These are phyloP conservation scores for Polia nebulosa DNA, from an alignment of 2,888 invertebrate genomes.

Conservation along the genomic window DNA sequence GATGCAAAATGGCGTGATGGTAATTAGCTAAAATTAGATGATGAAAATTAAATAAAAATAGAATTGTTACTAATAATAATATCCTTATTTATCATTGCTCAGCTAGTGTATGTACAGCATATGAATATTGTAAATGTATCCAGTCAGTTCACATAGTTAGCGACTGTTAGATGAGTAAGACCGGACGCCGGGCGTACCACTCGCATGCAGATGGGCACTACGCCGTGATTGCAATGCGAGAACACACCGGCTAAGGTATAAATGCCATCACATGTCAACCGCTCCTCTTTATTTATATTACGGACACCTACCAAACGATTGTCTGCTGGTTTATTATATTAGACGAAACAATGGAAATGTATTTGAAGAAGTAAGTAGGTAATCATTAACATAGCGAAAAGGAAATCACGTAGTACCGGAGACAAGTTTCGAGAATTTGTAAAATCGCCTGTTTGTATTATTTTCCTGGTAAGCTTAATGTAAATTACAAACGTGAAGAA, in stretches of 20 bases:
- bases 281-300: conserved; percentile 83
- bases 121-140: conserved; percentile 70
- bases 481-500: conserved; percentile 62
- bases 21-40: conserved; percentile 7
- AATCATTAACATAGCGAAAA: conserved; percentile 79
- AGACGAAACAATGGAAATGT: conserved; percentile 86
- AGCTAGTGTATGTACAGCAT: conserved; percentile 37
- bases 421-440: conserved; percentile 80
- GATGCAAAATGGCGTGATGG: conserved; percentile 11
- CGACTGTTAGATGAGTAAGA: conserved; percentile 86
- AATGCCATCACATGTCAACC: conserved; percentile 86
- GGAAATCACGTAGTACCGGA: conserved; percentile 85
- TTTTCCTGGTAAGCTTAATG: conserved; percentile 67
- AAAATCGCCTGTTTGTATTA: conserved; percentile 71
- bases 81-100: conserved; percentile 34
- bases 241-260: conserved; percentile 86
- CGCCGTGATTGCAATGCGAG: conserved; percentile 87
- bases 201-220: conserved; percentile 86
- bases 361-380: conserved; percentile 75
- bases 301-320: conserved; percentile 83
- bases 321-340: conserved; percentile 82
- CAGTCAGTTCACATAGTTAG: conserved; percentile 78
- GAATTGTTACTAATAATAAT: conserved; percentile 18
- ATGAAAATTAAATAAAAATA: conserved; percentile 13
- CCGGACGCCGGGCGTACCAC: conserved; percentile 85